Evolutionary conservation across 2,888 invertebrate genomes (phyloP), one percentile per base, ranked within the genome.

Genomic region (Spicauda simplicius): DNA sequence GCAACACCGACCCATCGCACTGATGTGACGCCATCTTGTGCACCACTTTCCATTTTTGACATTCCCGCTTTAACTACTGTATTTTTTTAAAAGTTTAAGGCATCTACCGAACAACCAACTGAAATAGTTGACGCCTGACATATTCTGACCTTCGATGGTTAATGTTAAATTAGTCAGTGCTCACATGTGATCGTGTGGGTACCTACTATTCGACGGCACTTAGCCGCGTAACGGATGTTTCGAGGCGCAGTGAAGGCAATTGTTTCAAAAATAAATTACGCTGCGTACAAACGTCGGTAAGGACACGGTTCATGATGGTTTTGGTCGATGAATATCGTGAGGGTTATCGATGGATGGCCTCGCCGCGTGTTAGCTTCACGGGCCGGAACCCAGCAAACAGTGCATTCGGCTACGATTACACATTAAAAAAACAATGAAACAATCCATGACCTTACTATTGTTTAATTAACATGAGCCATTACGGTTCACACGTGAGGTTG

Each of bases 361-460:
- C 71, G 69, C 19, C 14, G 55, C 37, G 20, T 59, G 59, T 54
- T 59, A 59, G 60, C 66, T 66, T 56, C 64, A 53, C 70, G 64
- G 70, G 71, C 72, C 70, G 73, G 70, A 71, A 72, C 69, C 72
- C 61, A 68, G 68, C 72, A 68, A 73, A 69, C 73, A 52, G 37
- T 75, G 41, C 59, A 55, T 73, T 75, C 71, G 72, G 72, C 70
- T 71, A 70, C 72, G 72, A 74, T 73, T 72, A 80, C 75, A 76
- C 76, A 75, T 75, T 74, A 79, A 74, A 76, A 80, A 82, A 83
- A 90, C 89, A 90, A 90, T 89, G 85, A 84, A 88, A 82, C 81
- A 80, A 81, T 82, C 81, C 79, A 75, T 80, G 87, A 81, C 90
- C 90, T 89, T 85, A 85, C 82, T 80, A 80, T 81, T 83, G 84